Conservation (phyloP, 2,888 invertebrate species). For the Drosophila lacicola region DNA sequence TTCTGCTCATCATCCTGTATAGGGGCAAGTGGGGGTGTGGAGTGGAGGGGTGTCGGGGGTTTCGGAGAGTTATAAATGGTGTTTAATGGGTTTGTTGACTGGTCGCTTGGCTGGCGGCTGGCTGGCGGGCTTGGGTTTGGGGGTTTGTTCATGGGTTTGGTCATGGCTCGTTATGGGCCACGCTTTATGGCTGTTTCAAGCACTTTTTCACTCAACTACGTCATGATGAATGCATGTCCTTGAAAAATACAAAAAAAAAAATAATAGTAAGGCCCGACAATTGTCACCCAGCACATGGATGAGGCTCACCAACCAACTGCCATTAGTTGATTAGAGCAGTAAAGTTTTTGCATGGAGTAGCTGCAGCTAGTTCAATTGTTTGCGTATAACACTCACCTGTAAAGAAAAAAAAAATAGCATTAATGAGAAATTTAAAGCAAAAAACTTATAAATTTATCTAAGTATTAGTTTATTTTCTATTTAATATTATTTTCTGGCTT, state of each 20-base stretch:
- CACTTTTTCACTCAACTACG: constrained; percentile 37
- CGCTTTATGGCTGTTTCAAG: constrained; percentile 45
- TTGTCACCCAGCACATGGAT: constrained; percentile 32
- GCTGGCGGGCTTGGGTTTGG: background rate
- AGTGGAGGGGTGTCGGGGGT: background rate
- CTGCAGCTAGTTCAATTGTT: background rate
- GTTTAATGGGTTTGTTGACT: constrained; percentile 80
- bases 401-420: constrained; percentile 22
- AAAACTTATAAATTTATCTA: background rate
- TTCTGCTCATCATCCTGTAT: constrained; percentile 10
- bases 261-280: constrained; percentile 12
- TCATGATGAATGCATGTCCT: constrained; percentile 59
- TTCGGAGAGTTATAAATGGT: constrained; percentile 64
- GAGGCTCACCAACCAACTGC: constrained; percentile 24
- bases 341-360: constrained; percentile 1
- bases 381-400: constrained; percentile 54
- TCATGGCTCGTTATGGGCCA: constrained; percentile 38
- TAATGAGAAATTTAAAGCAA: background rate
- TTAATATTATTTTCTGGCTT: background rate
- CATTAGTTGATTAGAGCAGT: constrained; percentile 16
- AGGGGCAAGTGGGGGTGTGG: background rate
- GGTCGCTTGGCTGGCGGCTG: constrained; percentile 36
- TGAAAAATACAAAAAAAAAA: constrained; percentile 24
- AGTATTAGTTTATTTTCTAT: background rate
- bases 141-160: constrained; percentile 8